A percentile compares a stretch with the other conserved stretches of the same genome.
These are phyloP conservation scores for Chitala chitala DNA, from an alignment of 2,113 vertebrate species.

Conservation along the genomic window DNA sequence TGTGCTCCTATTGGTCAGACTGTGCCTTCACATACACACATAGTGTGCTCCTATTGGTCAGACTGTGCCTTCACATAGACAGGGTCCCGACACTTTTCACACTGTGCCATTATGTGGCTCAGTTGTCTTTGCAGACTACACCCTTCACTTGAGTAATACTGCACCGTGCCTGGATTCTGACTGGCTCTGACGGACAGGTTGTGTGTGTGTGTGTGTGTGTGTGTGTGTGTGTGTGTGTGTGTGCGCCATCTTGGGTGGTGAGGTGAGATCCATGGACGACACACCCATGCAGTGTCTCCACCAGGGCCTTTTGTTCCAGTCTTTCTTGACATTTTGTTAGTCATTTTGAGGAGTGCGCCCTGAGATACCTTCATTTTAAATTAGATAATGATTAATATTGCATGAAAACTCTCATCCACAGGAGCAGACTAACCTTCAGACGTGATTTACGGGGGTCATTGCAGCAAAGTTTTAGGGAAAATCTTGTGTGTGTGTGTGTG, in stretches of 20 bases:
- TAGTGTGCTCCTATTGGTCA: background rate
- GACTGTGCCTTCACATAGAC: background rate
- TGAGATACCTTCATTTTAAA: slow-evolving; percentile 16
- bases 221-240: no score
- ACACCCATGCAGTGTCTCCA: background rate
- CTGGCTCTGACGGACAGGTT: no score
- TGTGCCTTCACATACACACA: background rate
- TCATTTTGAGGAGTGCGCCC: background rate
- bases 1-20: background rate
- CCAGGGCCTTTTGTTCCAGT: background rate
- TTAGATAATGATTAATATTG: slow-evolving; percentile 27
- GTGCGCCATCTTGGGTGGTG: background rate
- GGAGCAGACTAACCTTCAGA: slow-evolving; percentile 28
- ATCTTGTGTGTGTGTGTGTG: background rate
- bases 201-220: no score
- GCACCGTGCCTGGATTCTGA: background rate
- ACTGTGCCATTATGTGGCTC: background rate
- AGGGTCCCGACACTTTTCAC: background rate
- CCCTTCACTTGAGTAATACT: background rate
- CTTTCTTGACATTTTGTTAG: slow-evolving; percentile 3
- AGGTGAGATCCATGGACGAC: background rate
- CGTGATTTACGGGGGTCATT: slow-evolving; percentile 33
- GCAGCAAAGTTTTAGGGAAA: slow-evolving; percentile 1
- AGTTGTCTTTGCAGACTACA: background rate
- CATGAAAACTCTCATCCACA: slow-evolving; percentile 17